These are phyloP conservation scores for Phylloscopus whistleri DNA, from an alignment of 2,113 vertebrate species.

Conservation along the genomic window DNA sequence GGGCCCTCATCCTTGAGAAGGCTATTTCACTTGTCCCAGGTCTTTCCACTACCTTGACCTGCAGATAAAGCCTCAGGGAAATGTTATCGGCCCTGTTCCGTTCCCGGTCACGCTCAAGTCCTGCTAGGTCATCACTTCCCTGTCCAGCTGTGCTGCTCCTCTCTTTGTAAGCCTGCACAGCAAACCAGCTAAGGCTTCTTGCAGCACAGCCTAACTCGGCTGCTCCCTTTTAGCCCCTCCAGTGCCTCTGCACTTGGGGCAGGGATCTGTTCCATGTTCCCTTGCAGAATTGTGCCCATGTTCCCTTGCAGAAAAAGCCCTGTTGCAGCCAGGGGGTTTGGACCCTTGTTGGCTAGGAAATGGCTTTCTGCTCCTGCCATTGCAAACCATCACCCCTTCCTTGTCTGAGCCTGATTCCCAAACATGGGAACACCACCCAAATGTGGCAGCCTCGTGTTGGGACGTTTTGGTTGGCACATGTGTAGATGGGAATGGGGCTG, in stretches of 20 bases:
- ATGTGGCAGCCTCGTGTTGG: neutral
- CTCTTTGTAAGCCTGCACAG: neutral
- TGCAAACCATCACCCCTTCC: neutral
- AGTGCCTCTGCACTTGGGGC: neutral
- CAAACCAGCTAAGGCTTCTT: neutral
- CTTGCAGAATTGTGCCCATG: neutral
- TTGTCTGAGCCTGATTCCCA: neutral
- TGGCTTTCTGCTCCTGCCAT: neutral
- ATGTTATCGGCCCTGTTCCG: neutral
- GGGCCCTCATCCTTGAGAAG: neutral
- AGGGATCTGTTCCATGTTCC: neutral
- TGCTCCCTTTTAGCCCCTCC: neutral
- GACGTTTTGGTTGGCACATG: neutral
- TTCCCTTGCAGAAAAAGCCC: too few species aligned
- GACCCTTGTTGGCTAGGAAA: neutral
- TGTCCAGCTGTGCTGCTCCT: neutral
- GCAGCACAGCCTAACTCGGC: neutral
- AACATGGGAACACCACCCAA: neutral
- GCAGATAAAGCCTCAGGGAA: neutral
- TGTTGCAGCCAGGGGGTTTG: neutral
- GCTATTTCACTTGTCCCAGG: neutral
- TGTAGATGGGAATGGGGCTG: neutral
- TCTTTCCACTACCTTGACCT: neutral
- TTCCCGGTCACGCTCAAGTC: fast-evolving
- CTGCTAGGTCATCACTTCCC: neutral